A percentile compares a stretch with the other conserved stretches of the same genome.
Conservation (phyloP, 2,888 invertebrate genomes). For the Willowsia nigromaculata region DNA sequence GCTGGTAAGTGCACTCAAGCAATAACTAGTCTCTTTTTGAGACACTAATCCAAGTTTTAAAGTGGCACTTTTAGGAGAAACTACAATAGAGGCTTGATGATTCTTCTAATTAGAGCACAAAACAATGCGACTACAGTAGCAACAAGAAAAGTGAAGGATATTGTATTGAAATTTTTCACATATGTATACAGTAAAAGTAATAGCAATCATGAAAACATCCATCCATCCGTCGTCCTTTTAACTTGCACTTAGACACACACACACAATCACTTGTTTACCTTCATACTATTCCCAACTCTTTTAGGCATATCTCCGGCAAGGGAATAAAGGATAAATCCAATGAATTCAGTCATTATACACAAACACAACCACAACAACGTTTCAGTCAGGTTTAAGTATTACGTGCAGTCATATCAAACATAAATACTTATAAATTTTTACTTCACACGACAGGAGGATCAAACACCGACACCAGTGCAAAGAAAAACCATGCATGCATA, state of each 20-base stretch:
- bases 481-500: slow-evolving; percentile 20
- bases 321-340: slow-evolving; percentile 63
- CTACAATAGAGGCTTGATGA: not conserved
- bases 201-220: slow-evolving; percentile 49
- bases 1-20: not conserved
- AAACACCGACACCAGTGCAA: slow-evolving; percentile 20
- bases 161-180: slow-evolving; percentile 41
- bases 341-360: slow-evolving; percentile 61
- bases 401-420: slow-evolving; percentile 50
- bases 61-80: not conserved
- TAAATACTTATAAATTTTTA: slow-evolving; percentile 58
- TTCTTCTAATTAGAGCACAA: slow-evolving; percentile 46
- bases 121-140: slow-evolving; percentile 45
- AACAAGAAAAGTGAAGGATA: slow-evolving; percentile 52
- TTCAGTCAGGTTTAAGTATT: slow-evolving; percentile 29
- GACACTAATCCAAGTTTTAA: not conserved
- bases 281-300: slow-evolving; percentile 41
- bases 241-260: slow-evolving; percentile 35
- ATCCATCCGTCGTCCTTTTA: slow-evolving; percentile 62
- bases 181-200: slow-evolving; percentile 49
- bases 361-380: slow-evolving; percentile 50
- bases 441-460: slow-evolving; percentile 53
- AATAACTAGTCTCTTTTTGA: not conserved
- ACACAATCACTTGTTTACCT: slow-evolving; percentile 72
- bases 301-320: slow-evolving; percentile 62